Conservation (phyloP, 2,888 invertebrate genomes). For the Encarsia formosa region DNA sequence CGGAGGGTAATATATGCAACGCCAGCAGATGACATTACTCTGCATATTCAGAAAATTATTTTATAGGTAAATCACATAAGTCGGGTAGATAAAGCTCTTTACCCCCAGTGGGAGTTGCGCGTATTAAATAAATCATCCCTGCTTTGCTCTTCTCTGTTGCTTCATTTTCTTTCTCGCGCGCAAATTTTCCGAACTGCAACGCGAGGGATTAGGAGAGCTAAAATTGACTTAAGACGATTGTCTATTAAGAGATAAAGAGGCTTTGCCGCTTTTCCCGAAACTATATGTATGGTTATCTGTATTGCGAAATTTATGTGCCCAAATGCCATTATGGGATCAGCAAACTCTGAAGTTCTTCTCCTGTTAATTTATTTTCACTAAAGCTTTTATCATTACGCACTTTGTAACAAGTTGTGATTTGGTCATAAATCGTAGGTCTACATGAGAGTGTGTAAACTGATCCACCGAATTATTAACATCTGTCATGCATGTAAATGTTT, state of each 20-base stretch:
- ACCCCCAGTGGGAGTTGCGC: conserved; percentile 11
- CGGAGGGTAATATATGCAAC: too few species aligned
- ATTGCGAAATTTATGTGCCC: conserved; percentile 25
- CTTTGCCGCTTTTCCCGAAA: conserved; percentile 3
- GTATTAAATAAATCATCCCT: conserved; percentile 19
- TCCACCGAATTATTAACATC: too few species aligned
- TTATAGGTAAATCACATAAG: conserved; percentile 20
- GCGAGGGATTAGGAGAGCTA: conserved; percentile 21
- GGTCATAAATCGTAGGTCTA: too few species aligned
- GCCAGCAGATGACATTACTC: too few species aligned
- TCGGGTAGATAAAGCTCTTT: conserved; percentile 2
- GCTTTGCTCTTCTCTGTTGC: background rate
- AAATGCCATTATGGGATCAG: conserved; percentile 20
- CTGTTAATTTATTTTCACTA: too few species aligned
- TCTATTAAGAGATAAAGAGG: conserved; percentile 14
- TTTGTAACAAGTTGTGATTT: too few species aligned
- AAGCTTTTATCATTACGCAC: too few species aligned
- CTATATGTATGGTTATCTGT: background rate
- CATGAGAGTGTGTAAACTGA: too few species aligned
- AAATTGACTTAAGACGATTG: conserved; percentile 26
- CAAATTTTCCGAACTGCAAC: background rate
- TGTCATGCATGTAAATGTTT: too few species aligned
- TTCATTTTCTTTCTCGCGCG: background rate
- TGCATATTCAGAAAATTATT: conserved; percentile 15
- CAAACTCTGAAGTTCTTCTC: too few species aligned